Evolutionary conservation across 2,797 vertebrate genomes (phyloP), one percentile per base, ranked within the genome.

Genomic region (Heteromormyrus szaboi): DNA sequence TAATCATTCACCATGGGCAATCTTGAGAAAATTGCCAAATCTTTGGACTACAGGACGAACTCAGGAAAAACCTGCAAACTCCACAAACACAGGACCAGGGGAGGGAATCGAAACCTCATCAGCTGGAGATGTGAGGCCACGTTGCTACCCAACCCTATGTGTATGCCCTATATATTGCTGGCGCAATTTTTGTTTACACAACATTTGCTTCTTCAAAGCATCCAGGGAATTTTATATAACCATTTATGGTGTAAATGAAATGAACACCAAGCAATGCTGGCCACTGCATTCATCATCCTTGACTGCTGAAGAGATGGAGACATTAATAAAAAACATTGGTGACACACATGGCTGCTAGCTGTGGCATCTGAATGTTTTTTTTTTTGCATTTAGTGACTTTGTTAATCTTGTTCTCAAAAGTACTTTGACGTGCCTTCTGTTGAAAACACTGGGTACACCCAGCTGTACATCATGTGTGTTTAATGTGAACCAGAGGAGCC

Each of bases 381-480:
- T 5, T 83, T 22, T 14, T 22, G 41, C 19, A 48, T 51, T 85
- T 51, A 85, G 81, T 29, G n/a, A 41, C 22, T 51, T 29, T 29
- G 72, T 51, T 79, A 79, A 79, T 79, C 37, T 19, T 44, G 33
- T 79, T 41, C 72, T 79, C 37, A 41, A 79, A 79, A 48, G 48
- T 11, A 85, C 81, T 85, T 85, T 85, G n/a, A 85, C 81, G 41
- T 48, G 81, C 8, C 41, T 85, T n/a, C 81, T 12, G n/a, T 22
- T 85, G 29, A 85, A 83, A 85, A 85, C n/a, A 50, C 48, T 22
- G 81, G 81, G 46, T 85, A 17, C 44, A 22, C 46, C 46, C 81
- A 48, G 46, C 81, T 48, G 48, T 48, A 85, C 44, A 22, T 85
- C 81, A 79, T 79, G 81, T 84, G 81, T 50, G 81, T 85, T 51